Evolutionary conservation across 2,113 vertebrate species (phyloP).

Genomic region (Hemiscyllium ocellatum): DNA sequence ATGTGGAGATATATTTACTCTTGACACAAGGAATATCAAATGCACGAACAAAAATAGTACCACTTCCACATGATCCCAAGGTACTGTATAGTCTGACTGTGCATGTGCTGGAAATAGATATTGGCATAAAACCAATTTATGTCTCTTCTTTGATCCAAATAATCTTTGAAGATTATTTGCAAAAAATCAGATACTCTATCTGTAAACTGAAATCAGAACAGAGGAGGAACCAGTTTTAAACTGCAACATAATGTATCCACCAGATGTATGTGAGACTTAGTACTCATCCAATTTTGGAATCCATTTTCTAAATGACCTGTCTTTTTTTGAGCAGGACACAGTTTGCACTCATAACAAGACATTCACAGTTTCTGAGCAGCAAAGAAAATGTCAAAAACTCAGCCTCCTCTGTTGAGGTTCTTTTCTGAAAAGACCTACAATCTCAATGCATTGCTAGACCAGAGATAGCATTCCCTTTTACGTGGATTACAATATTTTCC

Average conservation of each 20-base stretch:
- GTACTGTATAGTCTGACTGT: conserved; percentile 9
- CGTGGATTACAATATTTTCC: background rate
- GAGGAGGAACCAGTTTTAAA: background rate
- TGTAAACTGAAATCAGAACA: background rate
- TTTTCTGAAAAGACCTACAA: background rate
- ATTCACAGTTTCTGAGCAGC: background rate
- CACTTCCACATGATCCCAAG: background rate
- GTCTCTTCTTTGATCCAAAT: background rate
- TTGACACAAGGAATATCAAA: conserved; percentile 11
- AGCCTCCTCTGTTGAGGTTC: background rate
- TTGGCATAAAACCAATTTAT: background rate
- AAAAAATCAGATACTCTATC: background rate
- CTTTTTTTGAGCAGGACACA: background rate
- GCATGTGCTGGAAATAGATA: conserved; percentile 8
- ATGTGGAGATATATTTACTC: conserved; percentile 14
- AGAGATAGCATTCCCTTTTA: background rate
- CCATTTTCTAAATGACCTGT: background rate
- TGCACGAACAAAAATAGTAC: background rate
- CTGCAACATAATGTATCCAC: background rate
- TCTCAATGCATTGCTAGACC: background rate
- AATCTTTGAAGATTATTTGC: background rate
- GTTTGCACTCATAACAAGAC: background rate
- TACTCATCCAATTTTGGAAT: background rate
- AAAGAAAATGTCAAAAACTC: background rate
- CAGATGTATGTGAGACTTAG: background rate